These are phyloP conservation scores for Tachina grossa DNA, from an alignment of 2,888 invertebrate species.

Conservation along the genomic window DNA sequence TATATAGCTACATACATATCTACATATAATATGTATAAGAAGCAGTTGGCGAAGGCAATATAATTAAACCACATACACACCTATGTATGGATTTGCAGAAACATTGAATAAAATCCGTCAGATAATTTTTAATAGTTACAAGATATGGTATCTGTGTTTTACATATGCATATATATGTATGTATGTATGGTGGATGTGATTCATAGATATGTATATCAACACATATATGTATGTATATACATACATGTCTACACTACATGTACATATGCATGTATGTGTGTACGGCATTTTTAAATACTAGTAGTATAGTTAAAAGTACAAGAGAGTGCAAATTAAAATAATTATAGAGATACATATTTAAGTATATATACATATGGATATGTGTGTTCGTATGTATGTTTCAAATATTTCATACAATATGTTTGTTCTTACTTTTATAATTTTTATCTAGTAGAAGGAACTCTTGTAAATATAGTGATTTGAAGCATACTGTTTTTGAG, in stretches of 20 bases:
- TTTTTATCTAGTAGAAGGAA: conserved; percentile 3
- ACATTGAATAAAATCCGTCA: background rate
- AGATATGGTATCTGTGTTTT: background rate
- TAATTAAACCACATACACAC: background rate
- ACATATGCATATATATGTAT: background rate
- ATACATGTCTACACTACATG: too few species aligned
- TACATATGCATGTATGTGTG: background rate
- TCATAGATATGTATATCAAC: too few species aligned
- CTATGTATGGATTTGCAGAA: background rate
- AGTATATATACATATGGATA: background rate
- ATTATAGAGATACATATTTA: conserved; percentile 22
- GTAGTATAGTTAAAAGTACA: background rate
- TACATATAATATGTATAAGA: background rate
- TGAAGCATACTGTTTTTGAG: conserved; percentile 9
- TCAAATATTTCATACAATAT: background rate
- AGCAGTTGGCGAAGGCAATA: background rate
- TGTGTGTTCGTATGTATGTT: background rate
- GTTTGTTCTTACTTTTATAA: background rate
- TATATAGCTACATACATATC: too few species aligned
- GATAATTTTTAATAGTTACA: conserved; percentile 39
- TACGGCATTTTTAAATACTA: background rate
- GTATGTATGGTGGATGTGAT: too few species aligned
- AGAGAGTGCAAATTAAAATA: conserved; percentile 34
- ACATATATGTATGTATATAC: too few species aligned
- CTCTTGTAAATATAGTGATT: conserved; percentile 39